Evolutionary conservation across 2,113 vertebrate genomes (phyloP).

Genomic region (Limanda limanda): DNA sequence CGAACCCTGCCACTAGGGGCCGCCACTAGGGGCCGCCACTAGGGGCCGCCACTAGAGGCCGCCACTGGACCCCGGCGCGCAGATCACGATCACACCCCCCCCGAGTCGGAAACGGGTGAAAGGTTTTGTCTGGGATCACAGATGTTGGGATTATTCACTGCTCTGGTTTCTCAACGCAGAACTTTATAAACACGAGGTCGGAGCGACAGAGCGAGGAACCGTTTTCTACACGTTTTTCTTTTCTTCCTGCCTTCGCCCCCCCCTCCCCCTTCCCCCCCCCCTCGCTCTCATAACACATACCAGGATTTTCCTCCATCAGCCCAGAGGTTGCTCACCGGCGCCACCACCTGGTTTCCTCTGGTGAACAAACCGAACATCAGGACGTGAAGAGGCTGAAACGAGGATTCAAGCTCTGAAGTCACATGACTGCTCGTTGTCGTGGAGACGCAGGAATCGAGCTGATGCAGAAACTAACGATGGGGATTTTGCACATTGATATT

Average conservation of each 20-base stretch:
- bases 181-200: constrained; percentile 1
- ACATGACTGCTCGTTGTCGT: background rate
- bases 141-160: background rate
- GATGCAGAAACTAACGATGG: constrained; percentile 6
- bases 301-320: constrained; percentile 60
- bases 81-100: background rate
- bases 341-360: constrained; percentile 27
- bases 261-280: constrained; percentile 11
- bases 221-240: background rate
- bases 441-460: background rate
- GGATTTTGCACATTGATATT: constrained; percentile 48
- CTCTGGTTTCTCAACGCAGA: background rate
- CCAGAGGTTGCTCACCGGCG: constrained; percentile 32
- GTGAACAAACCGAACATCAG: constrained; percentile 28
- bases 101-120: background rate
- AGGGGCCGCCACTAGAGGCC: constrained; percentile 69
- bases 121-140: constrained; percentile 2
- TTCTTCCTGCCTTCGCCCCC: constrained; percentile 52
- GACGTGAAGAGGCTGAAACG: background rate
- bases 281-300: constrained; percentile 56
- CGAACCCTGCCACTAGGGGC: constrained; percentile 80
- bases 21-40: constrained; percentile 72
- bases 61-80: background rate
- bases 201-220: constrained; percentile 4
- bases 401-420: background rate